phyloP scores from a whole-genome alignment of 2,888 invertebrate species.

The Sarcophaga variegata region DNA sequence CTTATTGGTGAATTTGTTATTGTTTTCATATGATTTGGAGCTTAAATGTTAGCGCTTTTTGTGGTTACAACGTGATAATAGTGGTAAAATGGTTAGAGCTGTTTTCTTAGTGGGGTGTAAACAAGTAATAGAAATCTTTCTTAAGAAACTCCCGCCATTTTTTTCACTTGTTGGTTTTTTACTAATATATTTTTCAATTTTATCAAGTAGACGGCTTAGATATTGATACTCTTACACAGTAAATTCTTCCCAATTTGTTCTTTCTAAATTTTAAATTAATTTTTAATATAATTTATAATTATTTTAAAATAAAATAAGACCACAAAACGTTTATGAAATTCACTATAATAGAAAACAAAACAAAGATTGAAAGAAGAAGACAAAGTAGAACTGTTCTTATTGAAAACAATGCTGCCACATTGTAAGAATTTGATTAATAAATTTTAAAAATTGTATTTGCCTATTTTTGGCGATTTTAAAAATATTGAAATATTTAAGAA shows the following conservation, averaged over 20 bases:
- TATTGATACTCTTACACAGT: too few relatives aligned
- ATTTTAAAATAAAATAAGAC: neutral
- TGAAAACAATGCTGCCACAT: constrained; percentile 1
- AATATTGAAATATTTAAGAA: too few relatives aligned
- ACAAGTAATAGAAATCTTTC: constrained; percentile 22
- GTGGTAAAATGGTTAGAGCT: neutral
- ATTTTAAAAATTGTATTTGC: too few relatives aligned
- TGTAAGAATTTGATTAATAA: neutral
- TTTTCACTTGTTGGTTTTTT: constrained; percentile 23
- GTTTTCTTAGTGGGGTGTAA: constrained; percentile 27
- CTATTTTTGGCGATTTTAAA: too few relatives aligned
- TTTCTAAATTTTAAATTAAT: too few relatives aligned
- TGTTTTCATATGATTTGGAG: constrained; percentile 42
- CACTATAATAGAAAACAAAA: constrained; percentile 57
- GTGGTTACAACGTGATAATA: constrained; percentile 56
- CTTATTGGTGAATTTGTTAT: constrained; percentile 25
- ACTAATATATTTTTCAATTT: too few relatives aligned
- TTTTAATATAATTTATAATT: too few relatives aligned
- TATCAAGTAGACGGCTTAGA: too few relatives aligned
- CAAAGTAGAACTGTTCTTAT: constrained; percentile 10
- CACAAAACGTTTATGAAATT: constrained; percentile 46
- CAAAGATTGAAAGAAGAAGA: constrained; percentile 35
- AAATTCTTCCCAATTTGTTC: too few relatives aligned
- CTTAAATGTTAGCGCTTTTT: constrained; percentile 43
- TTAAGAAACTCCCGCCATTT: constrained; percentile 57